Base-by-base conservation (phyloP, 2,113 vertebrate species). In the Aptenodytes patagonicus region DNA sequence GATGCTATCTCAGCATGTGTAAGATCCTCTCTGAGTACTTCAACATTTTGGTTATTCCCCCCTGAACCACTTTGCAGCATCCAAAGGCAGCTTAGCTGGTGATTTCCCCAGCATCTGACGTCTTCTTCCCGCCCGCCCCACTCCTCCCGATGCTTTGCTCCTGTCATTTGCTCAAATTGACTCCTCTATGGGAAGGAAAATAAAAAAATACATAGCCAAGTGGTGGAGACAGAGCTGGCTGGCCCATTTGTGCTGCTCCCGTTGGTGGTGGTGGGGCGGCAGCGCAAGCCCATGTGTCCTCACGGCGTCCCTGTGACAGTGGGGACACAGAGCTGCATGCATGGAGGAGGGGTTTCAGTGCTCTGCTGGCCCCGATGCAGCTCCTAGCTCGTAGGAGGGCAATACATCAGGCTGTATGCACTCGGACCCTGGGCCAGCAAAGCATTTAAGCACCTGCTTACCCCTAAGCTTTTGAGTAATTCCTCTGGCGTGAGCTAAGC, bases 401-500 rank as follows among this genome's bases (percentile, higher is more conserved):
- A 2, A 1, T 32, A 6, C 29, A 17, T 68, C 47, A 61, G 71
- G 34, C 64, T 78, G 55, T 17, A 21, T 3, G 3, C 28, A 1
- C 46, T 32, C 0, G 2, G 83, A 72, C 64, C 69, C 61, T 0
- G 0, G 18, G 58, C 77, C 93, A 93, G 64, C 36, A 81, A 75
- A 82, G 29, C 42, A 22, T 94, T 89, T 83, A n/a, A 90, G 65
- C 84, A 91, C 66, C 78, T 80, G 70, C 84, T 95, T 88, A 76
- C 61, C 44, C 61, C 62, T 76, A 52, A 94, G 77, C 55, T 89
- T 78, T 78, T 29, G 76, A 92, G 76, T 80, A 89, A 82, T 92
- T 87, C 69, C 80, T 71, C 55, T 29, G 61, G 77, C 2, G 4
- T 49, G 75, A 92, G 82, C 47, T 55, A 47, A 92, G 79, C 70